These are phyloP conservation scores for Leptatherina wallacei DNA, from an alignment of 2,797 vertebrate genomes.

Conservation along the genomic window DNA sequence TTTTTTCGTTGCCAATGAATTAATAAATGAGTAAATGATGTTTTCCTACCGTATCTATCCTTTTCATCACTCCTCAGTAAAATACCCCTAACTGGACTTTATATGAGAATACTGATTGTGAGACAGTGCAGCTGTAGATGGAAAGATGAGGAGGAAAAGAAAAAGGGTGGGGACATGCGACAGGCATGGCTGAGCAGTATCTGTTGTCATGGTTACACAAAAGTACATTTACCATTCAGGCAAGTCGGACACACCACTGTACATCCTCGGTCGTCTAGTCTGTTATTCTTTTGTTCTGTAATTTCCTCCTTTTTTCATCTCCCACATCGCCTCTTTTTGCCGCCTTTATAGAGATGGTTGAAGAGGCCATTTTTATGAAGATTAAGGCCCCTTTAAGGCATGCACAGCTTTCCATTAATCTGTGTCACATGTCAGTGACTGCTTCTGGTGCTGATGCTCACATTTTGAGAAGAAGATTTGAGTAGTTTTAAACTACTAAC, in stretches of 20 bases:
- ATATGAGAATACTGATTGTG: constrained; percentile 24
- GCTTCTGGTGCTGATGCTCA: too few relatives aligned
- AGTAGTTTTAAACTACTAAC: too few relatives aligned
- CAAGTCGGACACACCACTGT: constrained; percentile 18
- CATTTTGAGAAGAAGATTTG: too few relatives aligned
- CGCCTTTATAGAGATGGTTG: neutral
- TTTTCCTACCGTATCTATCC: neutral
- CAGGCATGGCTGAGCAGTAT: constrained; percentile 64
- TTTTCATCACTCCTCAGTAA: neutral
- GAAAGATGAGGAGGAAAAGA: constrained; percentile 29
- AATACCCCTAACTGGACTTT: constrained; percentile 4
- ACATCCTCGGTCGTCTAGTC: constrained; percentile 2
- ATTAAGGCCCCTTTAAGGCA: neutral
- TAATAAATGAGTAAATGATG: neutral
- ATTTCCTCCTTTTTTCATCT: neutral
- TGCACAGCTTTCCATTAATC: neutral
- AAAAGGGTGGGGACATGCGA: constrained; percentile 35
- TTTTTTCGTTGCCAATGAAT: neutral
- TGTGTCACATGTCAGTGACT: neutral
- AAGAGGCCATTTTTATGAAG: neutral
- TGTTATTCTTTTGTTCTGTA: neutral
- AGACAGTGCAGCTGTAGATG: constrained; percentile 13
- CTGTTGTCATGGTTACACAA: constrained; percentile 73
- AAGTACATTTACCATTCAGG: constrained; percentile 46
- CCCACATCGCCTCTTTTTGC: neutral